Conservation (phyloP, 2,797 vertebrate genomes). For the Cetoscarus ocellatus region DNA sequence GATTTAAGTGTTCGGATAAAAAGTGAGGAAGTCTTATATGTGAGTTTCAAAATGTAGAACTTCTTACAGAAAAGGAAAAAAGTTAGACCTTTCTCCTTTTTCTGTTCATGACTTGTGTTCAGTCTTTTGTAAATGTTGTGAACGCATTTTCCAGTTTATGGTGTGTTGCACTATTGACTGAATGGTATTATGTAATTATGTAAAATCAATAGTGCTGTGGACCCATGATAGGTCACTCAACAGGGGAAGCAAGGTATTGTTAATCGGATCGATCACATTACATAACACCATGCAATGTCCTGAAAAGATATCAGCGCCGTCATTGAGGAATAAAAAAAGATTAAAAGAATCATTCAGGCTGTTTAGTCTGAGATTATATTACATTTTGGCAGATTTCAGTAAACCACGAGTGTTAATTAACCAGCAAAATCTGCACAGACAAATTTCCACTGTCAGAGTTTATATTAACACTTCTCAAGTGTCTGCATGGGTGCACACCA, state of each 20-base stretch:
- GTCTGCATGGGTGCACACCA: no score
- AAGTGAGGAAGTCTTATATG: no score
- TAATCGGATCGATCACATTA: constrained; percentile 18
- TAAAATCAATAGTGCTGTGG: constrained; percentile 21
- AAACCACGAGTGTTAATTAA: no score
- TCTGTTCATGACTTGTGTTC: neutral
- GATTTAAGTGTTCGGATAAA: no score
- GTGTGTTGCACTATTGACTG: constrained; percentile 15
- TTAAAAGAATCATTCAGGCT: neutral
- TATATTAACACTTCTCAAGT: no score
- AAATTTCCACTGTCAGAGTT: no score
- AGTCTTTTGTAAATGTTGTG: neutral
- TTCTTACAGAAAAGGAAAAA: no score
- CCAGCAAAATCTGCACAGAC: no score
- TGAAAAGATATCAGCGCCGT: neutral
- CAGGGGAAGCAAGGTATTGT: constrained; percentile 9
- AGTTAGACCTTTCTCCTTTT: constrained; percentile 8
- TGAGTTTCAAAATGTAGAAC: no score
- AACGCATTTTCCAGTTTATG: constrained; percentile 20
- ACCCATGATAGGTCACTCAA: constrained; percentile 4
- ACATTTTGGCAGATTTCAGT: no score
- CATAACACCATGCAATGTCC: neutral
- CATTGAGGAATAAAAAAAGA: neutral
- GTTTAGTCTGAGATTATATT: no score
- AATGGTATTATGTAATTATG: constrained; percentile 30